Conservation (phyloP, 2,113 vertebrate species). For the Riparia riparia region DNA sequence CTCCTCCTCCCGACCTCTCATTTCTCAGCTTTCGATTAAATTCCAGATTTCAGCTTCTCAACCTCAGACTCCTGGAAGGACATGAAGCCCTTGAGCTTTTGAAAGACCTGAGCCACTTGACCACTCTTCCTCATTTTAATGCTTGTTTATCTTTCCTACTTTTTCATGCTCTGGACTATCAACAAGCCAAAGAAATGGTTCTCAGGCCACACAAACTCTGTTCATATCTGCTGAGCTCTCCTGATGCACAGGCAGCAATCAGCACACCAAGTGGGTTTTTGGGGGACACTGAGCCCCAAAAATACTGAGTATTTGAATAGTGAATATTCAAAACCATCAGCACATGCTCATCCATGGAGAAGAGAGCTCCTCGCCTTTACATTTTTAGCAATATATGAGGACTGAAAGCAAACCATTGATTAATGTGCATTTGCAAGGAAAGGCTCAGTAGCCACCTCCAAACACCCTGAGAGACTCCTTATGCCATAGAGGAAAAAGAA, state of each 20-base stretch:
- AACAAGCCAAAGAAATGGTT: not conserved
- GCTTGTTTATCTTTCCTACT: conserved; percentile 8
- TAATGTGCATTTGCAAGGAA: not conserved
- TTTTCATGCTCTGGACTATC: not conserved
- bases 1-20: not conserved
- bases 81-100: not conserved
- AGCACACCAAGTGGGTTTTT: not conserved
- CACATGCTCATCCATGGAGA: fast-evolving
- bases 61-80: not conserved
- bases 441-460: not conserved
- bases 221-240: not conserved
- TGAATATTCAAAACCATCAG: not conserved
- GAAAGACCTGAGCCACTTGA: not conserved
- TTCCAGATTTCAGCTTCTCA: not conserved
- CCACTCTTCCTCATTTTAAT: not conserved
- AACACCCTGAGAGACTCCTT: not conserved
- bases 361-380: not conserved
- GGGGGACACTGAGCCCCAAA: not conserved
- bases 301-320: no score
- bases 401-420: not conserved
- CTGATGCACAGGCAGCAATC: not conserved
- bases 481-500: not conserved
- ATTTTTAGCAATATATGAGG: not conserved
- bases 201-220: not conserved
- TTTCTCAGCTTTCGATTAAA: not conserved